Percentiles rank a stretch among this genome's conserved stretches.
Conservation (phyloP, 2,113 vertebrate genomes). For the Phyllostomus hastatus region DNA sequence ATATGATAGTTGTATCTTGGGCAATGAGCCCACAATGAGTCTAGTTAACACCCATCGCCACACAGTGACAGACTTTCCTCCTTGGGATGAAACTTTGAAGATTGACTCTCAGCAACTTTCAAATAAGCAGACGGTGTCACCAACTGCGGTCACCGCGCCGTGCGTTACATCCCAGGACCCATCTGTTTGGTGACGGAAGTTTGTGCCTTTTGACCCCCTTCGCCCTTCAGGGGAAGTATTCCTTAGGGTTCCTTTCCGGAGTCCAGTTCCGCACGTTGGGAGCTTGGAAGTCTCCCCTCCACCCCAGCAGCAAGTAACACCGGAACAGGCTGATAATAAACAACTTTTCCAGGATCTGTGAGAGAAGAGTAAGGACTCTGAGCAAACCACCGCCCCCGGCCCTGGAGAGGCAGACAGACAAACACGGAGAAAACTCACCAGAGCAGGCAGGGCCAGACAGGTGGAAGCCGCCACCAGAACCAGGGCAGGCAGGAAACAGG, state of each 20-base stretch:
- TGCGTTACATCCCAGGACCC: not conserved
- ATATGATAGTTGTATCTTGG: too few relatives aligned
- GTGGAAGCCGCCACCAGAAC: not conserved
- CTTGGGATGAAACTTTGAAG: not conserved
- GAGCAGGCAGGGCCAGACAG: not conserved
- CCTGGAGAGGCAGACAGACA: not conserved
- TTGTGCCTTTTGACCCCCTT: not conserved
- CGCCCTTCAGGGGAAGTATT: not conserved
- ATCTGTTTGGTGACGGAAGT: not conserved
- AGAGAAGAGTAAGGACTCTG: not conserved
- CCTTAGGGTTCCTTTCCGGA: not conserved
- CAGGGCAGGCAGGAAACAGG: not conserved
- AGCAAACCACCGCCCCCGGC: not conserved
- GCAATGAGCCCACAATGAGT: not conserved
- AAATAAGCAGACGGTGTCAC: not conserved
- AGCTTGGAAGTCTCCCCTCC: not conserved
- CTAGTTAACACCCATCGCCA: not conserved
- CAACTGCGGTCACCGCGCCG: not conserved
- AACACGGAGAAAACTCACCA: not conserved
- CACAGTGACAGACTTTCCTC: too few relatives aligned
- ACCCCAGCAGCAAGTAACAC: not conserved
- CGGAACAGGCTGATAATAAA: not conserved
- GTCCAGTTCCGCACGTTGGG: not conserved
- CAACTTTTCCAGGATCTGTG: not conserved
- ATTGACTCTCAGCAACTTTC: not conserved